Percentiles rank a stretch among this genome's conserved stretches.
Conservation (phyloP, 2,888 invertebrate species). For the Dryococelus australis region DNA sequence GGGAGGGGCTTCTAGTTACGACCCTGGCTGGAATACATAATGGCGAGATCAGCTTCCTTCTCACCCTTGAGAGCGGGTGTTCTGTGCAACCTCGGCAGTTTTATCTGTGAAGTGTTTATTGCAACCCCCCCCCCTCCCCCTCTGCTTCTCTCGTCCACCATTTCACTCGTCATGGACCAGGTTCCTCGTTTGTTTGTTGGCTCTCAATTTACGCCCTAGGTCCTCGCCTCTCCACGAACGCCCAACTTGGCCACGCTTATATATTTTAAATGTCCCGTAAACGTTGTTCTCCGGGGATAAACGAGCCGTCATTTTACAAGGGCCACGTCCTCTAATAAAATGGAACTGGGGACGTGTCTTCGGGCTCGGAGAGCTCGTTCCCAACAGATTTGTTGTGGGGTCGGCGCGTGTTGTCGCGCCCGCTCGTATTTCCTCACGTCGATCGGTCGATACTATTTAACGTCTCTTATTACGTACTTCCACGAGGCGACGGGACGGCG, state of each 20-base stretch:
- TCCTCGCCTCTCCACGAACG: neutral
- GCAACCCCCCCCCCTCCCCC: no score
- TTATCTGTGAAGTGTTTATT: no score
- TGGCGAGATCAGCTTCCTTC: no score
- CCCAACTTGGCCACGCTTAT: neutral
- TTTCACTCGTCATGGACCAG: no score
- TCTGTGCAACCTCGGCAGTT: no score
- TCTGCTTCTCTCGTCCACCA: no score
- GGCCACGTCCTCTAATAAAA: neutral
- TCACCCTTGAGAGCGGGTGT: no score
- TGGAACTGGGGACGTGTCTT: neutral
- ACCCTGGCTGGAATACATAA: no score
- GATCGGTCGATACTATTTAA: neutral
- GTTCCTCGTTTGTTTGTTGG: neutral
- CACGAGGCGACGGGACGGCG: neutral
- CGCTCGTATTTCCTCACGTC: neutral
- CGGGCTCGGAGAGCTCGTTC: neutral
- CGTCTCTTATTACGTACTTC: neutral
- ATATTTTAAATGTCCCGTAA: neutral
- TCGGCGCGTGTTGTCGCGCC: no score
- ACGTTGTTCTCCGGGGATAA: neutral
- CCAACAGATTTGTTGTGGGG: neutral
- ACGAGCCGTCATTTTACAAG: neutral
- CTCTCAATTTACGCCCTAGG: neutral
- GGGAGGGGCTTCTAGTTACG: no score